Conservation (phyloP, 1,140 invertebrate species). For the Gryon sp. region DNA sequence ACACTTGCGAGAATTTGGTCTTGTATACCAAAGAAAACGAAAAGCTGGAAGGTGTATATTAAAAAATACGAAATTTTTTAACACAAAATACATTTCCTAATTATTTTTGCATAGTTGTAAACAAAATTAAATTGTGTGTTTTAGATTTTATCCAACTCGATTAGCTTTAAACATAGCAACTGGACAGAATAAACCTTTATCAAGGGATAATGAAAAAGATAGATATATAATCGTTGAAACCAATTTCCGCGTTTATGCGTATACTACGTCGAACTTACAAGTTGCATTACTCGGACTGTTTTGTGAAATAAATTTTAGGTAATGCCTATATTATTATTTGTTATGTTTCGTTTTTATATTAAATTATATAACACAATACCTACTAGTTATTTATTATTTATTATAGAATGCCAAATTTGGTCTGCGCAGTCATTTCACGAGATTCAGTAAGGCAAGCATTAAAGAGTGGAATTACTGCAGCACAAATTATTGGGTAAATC, state of each 20-base stretch:
- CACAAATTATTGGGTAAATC: constrained; percentile 94
- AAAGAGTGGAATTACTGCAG: constrained; percentile 95
- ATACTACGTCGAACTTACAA: constrained; percentile 96
- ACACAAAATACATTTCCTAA: no score
- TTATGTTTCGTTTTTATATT: no score
- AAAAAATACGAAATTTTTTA: no score
- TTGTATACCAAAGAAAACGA: constrained; percentile 95
- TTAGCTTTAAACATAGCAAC: constrained; percentile 94
- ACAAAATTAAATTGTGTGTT: constrained; percentile 26
- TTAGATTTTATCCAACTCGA: constrained; percentile 94
- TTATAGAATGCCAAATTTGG: constrained; percentile 94
- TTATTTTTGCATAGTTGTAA: no score
- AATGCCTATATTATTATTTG: no score
- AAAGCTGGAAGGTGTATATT: constrained; percentile 77
- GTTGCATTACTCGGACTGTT: constrained; percentile 95
- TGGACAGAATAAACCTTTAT: constrained; percentile 81
- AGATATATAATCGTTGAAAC: constrained; percentile 98
- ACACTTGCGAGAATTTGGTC: constrained; percentile 97
- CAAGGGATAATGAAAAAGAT: constrained; percentile 79
- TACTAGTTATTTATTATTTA: constrained; percentile 59
- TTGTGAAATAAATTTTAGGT: constrained; percentile 84
- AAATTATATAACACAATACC: no score
- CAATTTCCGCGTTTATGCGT: constrained; percentile 98
- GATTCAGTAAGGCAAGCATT: constrained; percentile 96
- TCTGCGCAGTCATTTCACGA: constrained; percentile 94